These are phyloP conservation scores for Lophius americanus DNA, from an alignment of 2,797 vertebrate species.

Conservation along the genomic window DNA sequence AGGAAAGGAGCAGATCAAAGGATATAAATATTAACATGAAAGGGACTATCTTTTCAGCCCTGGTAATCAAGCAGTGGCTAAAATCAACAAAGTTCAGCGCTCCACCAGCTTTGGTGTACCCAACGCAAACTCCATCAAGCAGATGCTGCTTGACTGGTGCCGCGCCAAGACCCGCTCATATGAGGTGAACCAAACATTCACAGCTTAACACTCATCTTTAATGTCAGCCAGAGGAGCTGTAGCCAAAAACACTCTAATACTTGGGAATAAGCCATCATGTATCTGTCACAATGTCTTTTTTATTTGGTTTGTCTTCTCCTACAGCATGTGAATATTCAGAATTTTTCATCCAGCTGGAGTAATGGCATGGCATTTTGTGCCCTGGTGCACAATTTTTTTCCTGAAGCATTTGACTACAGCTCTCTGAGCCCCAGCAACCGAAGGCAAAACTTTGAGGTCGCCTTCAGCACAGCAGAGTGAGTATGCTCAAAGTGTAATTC, in stretches of 20 bases:
- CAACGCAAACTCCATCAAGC: slow-evolving; percentile 97
- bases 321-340: slow-evolving; percentile 96
- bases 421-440: slow-evolving; percentile 92
- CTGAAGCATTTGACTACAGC: slow-evolving; percentile 93
- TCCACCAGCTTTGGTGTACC: slow-evolving; percentile 94
- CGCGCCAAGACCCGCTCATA: slow-evolving; percentile 95
- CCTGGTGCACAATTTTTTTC: slow-evolving; percentile 98
- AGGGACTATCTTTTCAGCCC: slow-evolving; percentile 63
- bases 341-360: slow-evolving; percentile 99
- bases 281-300: slow-evolving; percentile 1
- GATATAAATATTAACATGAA: slow-evolving; percentile 60
- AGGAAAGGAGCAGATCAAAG: slow-evolving; percentile 38
- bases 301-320: slow-evolving; percentile 18
- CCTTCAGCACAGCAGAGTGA: slow-evolving; percentile 95
- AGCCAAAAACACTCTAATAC: slow-evolving; percentile 12
- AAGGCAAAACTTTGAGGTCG: slow-evolving; percentile 95
- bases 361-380: slow-evolving; percentile 98
- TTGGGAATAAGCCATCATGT: slow-evolving; percentile 20
- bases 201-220: slow-evolving; percentile 16
- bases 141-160: slow-evolving; percentile 99
- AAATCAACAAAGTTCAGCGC: slow-evolving; percentile 86
- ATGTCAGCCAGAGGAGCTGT: slow-evolving; percentile 11
- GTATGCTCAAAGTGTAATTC: slow-evolving; percentile 68
- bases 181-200: slow-evolving; percentile 81
- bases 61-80: slow-evolving; percentile 78